These are phyloP conservation scores for Malurus elegans DNA, from an alignment of 2,113 vertebrate species.

Conservation along the genomic window DNA sequence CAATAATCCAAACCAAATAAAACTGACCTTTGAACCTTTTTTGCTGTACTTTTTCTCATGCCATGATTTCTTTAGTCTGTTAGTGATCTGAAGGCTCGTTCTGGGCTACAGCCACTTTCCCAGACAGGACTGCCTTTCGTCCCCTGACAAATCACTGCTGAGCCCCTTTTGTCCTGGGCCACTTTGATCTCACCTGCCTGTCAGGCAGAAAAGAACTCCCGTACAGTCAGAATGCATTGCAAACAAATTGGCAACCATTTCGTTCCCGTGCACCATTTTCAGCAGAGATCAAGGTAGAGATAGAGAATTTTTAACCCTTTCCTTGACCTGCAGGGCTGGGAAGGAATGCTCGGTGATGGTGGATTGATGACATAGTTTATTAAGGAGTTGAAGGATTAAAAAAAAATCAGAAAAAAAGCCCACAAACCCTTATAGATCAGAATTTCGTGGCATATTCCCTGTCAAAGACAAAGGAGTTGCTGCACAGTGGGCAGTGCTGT, in stretches of 20 bases:
- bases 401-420: background rate
- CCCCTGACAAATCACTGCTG: slow-evolving; percentile 94
- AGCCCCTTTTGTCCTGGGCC: slow-evolving; percentile 85
- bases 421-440: background rate
- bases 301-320: slow-evolving; percentile 73
- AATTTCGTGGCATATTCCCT: background rate
- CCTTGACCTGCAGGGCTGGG: background rate
- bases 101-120: slow-evolving; percentile 81
- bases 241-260: slow-evolving; percentile 91
- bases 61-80: slow-evolving; percentile 85
- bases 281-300: slow-evolving; percentile 62
- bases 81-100: slow-evolving; percentile 87
- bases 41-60: slow-evolving; percentile 96
- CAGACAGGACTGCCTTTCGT: slow-evolving; percentile 88
- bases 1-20: slow-evolving; percentile 91
- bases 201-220: slow-evolving; percentile 85
- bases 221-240: slow-evolving; percentile 88
- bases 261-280: slow-evolving; percentile 76
- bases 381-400: background rate
- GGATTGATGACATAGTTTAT: background rate
- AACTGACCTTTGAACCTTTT: slow-evolving; percentile 95
- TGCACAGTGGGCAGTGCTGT: background rate
- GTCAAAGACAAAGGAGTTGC: background rate
- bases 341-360: background rate
- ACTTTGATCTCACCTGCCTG: slow-evolving; percentile 98